phyloP scores from a whole-genome alignment of 2,113 vertebrate genomes.

The Dasyurus viverrinus region DNA sequence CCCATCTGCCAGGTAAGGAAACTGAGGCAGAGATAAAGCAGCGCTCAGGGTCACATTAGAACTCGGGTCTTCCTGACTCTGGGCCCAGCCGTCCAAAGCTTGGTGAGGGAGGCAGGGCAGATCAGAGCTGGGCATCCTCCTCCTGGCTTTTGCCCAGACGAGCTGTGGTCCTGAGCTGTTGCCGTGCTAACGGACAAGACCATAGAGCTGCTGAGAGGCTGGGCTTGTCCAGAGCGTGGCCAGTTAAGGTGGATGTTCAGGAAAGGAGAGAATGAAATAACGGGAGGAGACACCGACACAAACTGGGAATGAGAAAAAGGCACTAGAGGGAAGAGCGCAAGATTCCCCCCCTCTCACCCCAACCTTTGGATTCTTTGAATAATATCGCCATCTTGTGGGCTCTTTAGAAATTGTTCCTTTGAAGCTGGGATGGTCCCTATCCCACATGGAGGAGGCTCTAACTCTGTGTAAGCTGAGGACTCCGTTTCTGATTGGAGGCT shows the following conservation, averaged over 20 bases:
- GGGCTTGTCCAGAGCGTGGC: neutral
- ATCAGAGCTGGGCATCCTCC: neutral
- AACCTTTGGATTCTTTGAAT: slow-evolving; percentile 8
- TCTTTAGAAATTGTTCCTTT: slow-evolving; percentile 44
- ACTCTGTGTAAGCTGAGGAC: neutral
- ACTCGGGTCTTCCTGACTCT: too few relatives aligned
- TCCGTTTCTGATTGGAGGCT: neutral
- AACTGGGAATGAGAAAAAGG: neutral
- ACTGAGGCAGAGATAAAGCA: neutral
- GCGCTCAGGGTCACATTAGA: too few relatives aligned
- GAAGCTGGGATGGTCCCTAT: neutral
- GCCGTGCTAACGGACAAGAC: neutral
- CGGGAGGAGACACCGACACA: neutral
- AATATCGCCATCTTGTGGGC: slow-evolving; percentile 57
- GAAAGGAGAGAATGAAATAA: neutral
- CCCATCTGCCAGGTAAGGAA: neutral
- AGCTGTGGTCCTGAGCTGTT: neutral
- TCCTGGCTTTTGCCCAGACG: neutral
- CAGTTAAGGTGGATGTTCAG: neutral
- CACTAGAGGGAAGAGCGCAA: too few relatives aligned
- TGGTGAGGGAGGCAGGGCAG: neutral
- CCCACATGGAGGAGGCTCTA: neutral
- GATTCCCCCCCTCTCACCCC: neutral
- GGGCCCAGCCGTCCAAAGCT: neutral
- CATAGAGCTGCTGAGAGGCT: neutral